phyloP scores from a whole-genome alignment of 2,888 invertebrate species.

The Julus scanicus region DNA sequence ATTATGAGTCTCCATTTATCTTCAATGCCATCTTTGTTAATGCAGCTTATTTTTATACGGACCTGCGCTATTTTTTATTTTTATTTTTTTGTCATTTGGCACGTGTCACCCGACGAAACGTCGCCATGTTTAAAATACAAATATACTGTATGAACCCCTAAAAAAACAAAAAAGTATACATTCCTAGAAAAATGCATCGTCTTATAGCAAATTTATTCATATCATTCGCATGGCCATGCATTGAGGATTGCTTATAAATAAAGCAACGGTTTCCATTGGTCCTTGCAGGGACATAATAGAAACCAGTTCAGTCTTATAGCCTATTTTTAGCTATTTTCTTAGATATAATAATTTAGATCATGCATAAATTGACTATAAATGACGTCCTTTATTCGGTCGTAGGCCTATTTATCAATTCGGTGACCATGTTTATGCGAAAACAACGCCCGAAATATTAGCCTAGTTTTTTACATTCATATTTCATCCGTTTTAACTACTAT shows the following conservation, averaged over 20 bases:
- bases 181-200: background rate
- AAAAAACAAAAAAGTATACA: background rate
- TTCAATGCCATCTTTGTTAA: background rate
- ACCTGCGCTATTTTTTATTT: background rate
- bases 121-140: background rate
- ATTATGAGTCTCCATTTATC: background rate
- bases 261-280: background rate
- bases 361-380: background rate
- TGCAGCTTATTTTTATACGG: background rate
- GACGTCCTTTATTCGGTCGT: background rate
- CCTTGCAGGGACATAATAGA: background rate
- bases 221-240: background rate
- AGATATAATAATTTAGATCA: background rate
- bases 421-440: background rate
- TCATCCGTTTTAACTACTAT: background rate
- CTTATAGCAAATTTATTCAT: background rate
- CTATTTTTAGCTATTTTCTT: background rate
- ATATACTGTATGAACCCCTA: background rate
- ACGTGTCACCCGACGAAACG: background rate
- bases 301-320: background rate
- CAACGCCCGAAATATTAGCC: slow-evolving; percentile 1
- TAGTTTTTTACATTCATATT: background rate
- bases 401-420: background rate
- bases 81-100: background rate
- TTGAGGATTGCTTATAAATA: background rate